Conservation (phyloP, 2,888 invertebrate species). For the Laothoe populi region DNA sequence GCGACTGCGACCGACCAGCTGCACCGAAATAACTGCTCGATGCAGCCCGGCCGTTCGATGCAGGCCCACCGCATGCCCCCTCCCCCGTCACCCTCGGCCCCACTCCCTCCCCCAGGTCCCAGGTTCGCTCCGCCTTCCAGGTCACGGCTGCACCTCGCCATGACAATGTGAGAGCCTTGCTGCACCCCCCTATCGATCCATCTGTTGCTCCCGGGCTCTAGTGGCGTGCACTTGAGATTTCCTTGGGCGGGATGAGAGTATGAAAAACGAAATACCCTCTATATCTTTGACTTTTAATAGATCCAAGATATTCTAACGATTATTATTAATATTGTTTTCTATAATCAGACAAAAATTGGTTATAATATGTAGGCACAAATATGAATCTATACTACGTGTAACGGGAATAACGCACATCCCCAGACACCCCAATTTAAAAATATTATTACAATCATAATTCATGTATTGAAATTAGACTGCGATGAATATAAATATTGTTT, state of each 20-base stretch:
- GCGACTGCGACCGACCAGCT: constrained; percentile 72
- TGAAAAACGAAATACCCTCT: constrained; percentile 7
- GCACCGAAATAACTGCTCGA: constrained; percentile 83
- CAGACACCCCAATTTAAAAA: too few species aligned
- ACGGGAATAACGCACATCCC: too few species aligned
- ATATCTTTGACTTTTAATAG: too few species aligned
- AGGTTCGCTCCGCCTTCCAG: constrained; percentile 56
- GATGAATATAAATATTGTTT: too few species aligned
- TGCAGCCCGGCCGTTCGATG: constrained; percentile 81
- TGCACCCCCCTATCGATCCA: constrained; percentile 73
- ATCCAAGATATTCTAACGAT: too few species aligned
- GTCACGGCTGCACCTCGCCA: constrained; percentile 77
- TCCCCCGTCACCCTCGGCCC: constrained; percentile 60
- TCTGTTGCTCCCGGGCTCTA: constrained; percentile 72
- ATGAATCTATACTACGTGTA: too few species aligned
- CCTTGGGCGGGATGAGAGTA: constrained; percentile 27
- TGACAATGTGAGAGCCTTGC: constrained; percentile 54
- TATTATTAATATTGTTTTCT: too few species aligned
- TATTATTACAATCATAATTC: too few species aligned
- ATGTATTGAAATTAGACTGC: too few species aligned
- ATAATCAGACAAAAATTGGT: too few species aligned
- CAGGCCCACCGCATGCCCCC: constrained; percentile 56
- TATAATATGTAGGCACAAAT: too few species aligned
- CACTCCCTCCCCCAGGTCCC: constrained; percentile 42
- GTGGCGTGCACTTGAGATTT: constrained; percentile 56